Evolutionary conservation across 2,888 invertebrate genomes (phyloP), one percentile per base, ranked within the genome.

Genomic region (Synergus umbraculus): DNA sequence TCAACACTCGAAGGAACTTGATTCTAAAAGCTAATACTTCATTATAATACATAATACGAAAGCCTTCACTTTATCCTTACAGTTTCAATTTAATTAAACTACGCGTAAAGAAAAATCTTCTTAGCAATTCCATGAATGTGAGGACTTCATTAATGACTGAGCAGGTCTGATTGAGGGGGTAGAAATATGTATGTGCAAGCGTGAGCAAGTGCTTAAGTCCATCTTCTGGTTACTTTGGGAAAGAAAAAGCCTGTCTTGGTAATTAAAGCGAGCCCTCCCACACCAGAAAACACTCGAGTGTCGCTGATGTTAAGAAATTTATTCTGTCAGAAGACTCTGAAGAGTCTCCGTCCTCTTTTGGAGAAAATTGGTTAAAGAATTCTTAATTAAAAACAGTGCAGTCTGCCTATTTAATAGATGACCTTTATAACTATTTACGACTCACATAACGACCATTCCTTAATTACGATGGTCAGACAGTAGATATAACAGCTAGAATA

Each of bases 301-400:
- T 54, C 73, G 49, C 54, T 49, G 54, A 54, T 73, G 73, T 54
- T 73, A 73, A 73, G 54, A n/a, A 54, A 73, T 73, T 73, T 73
- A 73, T 73, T 54, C 73, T n/a, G 49, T 73, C n/a, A 37, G 54
- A 29, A 54, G 41, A 10, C 73, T 73, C 41, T 73, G n/a, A 54
- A 54, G 54, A 41, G 37, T 37, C 18, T 54, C 46, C 37, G 49
- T 37, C 54, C 54, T 54, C 54, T 29, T 29, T 29, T 5, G 49
- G 76, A 64, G 78, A 79, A 69, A 83, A 85, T 83, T 83, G 84
- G 80, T 84, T 78, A 81, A 83, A 84, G 84, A 87, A 86, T 86
- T 85, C 86, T 85, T 87, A 86, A 86, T 87, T 86, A 86, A 85
- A 73, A 81, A 84, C 82, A 83, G 79, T 81, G 84, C 78, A 82